phyloP scores from a whole-genome alignment of 30 jellyfish, hydroid and myxozoan genomes.

The Sanderia malayensis region DNA sequence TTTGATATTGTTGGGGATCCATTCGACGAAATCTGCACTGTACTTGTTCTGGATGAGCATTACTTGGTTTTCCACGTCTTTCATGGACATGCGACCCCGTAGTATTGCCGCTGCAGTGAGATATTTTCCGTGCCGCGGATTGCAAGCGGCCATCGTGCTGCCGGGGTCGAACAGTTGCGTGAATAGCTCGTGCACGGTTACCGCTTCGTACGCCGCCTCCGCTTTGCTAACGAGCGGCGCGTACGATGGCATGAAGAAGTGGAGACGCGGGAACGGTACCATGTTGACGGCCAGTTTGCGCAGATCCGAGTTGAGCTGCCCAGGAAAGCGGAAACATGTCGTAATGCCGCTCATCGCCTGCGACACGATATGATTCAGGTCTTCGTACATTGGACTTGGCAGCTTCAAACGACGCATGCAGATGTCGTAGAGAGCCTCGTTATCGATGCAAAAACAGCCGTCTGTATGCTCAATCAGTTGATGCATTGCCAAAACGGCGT shows the following conservation, averaged over 20 bases:
- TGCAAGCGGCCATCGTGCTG: constrained; percentile 99
- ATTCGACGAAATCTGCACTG: constrained; percentile 97
- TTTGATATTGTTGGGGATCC: constrained; percentile 99
- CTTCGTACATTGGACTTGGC: constrained; percentile 89
- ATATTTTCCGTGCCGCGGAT: constrained; percentile 98
- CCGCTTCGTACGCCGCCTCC: constrained; percentile 85
- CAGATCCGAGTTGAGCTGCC: constrained; percentile 98
- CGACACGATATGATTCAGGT: constrained; percentile 83
- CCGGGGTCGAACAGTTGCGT: constrained; percentile 95
- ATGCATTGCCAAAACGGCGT: constrained; percentile 85
- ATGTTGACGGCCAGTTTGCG: constrained; percentile 99
- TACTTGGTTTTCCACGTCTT: constrained; percentile 98
- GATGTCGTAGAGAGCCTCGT: constrained; percentile 90
- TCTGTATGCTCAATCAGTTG: constrained; percentile 91
- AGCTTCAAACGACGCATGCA: constrained; percentile 80
- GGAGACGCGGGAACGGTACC: constrained; percentile 99
- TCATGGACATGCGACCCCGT: constrained; percentile 99
- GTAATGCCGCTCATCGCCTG: constrained; percentile 95
- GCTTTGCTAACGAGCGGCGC: constrained; percentile 99
- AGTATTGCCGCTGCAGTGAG: constrained; percentile 98
- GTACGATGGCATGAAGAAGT: constrained; percentile 98
- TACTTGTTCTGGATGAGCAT: constrained; percentile 92
- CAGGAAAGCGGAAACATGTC: constrained; percentile 91
- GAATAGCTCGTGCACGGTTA: constrained; percentile 94
- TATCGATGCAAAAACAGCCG: constrained; percentile 86